A percentile compares a stretch with the other conserved stretches of the same genome.
Evolutionary conservation across 1,140 invertebrate genomes (phyloP).

Genomic region (Aricia agestis): DNA sequence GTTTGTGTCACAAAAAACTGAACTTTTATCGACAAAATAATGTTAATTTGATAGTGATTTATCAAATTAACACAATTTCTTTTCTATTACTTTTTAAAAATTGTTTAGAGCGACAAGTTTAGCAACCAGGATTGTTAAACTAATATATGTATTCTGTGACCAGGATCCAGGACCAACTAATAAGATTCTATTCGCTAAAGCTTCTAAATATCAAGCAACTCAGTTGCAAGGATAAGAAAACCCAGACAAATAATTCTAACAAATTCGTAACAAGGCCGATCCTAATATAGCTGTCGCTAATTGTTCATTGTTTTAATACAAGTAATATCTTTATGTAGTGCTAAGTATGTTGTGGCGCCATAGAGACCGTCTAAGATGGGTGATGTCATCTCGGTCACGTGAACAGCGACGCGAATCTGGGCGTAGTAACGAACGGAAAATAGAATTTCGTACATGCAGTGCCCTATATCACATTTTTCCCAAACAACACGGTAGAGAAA

Average conservation of each 20-base stretch:
- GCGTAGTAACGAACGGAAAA: constrained; percentile 3
- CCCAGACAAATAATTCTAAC: background rate
- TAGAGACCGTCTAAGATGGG: constrained; percentile 4
- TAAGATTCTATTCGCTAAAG: no score
- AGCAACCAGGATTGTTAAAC: no score
- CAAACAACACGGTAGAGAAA: background rate
- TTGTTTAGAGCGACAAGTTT: no score
- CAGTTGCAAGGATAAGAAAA: no score
- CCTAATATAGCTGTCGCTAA: background rate
- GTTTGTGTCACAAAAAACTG: background rate
- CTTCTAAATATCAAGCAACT: no score
- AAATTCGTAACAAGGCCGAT: background rate
- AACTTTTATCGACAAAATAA: background rate
- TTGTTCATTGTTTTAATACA: constrained; percentile 5
- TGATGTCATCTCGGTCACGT: constrained; percentile 13
- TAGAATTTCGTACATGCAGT: background rate
- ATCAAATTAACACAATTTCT: no score
- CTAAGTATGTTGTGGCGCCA: constrained; percentile 8
- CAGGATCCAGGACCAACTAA: no score
- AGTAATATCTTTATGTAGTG: constrained; percentile 3
- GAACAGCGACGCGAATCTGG: constrained; percentile 2
- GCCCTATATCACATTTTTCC: background rate
- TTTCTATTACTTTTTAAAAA: no score
- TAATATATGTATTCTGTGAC: no score
- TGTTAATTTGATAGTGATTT: no score